Evolutionary conservation across 2,888 invertebrate genomes (phyloP), one percentile per base, ranked within the genome.

Genomic region (Chesias legatella): DNA sequence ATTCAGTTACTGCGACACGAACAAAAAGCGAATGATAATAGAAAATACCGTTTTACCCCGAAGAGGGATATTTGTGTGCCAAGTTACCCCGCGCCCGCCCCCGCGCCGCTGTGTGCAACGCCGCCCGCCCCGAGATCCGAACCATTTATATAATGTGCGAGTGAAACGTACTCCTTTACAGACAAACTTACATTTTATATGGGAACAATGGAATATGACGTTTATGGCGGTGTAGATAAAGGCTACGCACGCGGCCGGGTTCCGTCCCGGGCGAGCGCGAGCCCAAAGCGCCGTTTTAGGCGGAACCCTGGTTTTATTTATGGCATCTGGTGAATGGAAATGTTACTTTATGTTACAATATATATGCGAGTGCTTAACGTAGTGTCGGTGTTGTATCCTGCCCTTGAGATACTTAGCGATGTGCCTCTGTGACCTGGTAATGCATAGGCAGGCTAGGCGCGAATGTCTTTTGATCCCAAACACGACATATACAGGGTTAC

Each of bases 21-120:
- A 45, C 48, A 43, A 47, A 51, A 45, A 51, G 46, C 46, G 28
- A 48, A 44, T 47, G 47, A 45, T 45, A 49, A 54, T 49, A 51
- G 45, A 46, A 51, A 51, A 49, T 51, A 51, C 43, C 36, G 50
- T 51, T 51, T 43, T 49, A 31, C 45, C 38, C 40, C n/a, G n/a
- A n/a, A n/a, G n/a, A n/a, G n/a, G n/a, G n/a, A n/a, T n/a, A n/a
- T n/a, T n/a, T n/a, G n/a, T n/a, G n/a, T n/a, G n/a, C n/a, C n/a
- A n/a, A n/a, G n/a, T n/a, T n/a, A n/a, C n/a, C 11, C 7, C 23
- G 11, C 7, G 9, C 40, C 8, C 1, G 3, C n/a, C 10, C 0
- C 7, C 7, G 17, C 6, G 8, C 7, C 27, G 11, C n/a, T n/a
- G n/a, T n/a, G n/a, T n/a, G n/a, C n/a, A n/a, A n/a, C n/a, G n/a